phyloP scores from a whole-genome alignment of 2,797 vertebrate genomes.

The Sebastes iracundus region DNA sequence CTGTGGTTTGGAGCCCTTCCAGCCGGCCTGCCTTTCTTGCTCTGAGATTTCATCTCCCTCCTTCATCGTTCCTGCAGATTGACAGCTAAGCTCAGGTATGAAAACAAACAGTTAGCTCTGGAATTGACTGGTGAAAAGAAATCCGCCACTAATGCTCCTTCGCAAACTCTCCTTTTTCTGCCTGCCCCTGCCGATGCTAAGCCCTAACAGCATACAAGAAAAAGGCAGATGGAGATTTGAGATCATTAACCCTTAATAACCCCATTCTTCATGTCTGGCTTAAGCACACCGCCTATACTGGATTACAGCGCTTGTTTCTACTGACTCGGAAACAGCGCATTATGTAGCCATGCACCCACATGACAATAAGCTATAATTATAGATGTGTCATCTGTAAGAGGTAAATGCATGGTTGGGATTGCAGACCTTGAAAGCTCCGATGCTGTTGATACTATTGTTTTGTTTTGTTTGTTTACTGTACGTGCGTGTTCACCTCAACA shows the following conservation, averaged over 20 bases:
- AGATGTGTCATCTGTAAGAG: constrained; percentile 51
- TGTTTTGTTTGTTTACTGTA: constrained; percentile 74
- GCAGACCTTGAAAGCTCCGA: constrained; percentile 58
- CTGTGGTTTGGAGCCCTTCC: constrained; percentile 92
- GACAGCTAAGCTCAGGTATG: constrained; percentile 91
- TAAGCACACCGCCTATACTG: constrained; percentile 32
- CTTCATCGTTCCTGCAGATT: constrained; percentile 85
- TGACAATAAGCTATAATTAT: constrained; percentile 61
- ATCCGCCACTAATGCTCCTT: constrained; percentile 76
- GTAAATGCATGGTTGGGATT: constrained; percentile 51
- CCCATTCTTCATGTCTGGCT: constrained; percentile 52
- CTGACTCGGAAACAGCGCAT: constrained; percentile 11
- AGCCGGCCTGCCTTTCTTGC: constrained; percentile 84
- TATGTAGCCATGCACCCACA: constrained; percentile 33
- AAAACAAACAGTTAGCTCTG: constrained; percentile 89
- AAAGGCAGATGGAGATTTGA: constrained; percentile 67
- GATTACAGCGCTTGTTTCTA: constrained; percentile 44
- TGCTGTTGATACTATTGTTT: constrained; percentile 69
- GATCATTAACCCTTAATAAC: constrained; percentile 72
- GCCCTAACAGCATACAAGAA: constrained; percentile 52
- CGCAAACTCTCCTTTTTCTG: constrained; percentile 49
- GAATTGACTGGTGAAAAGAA: constrained; percentile 83
- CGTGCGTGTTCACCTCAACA: constrained; percentile 62
- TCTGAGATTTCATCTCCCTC: constrained; percentile 88
- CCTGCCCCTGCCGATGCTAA: constrained; percentile 58